These are phyloP conservation scores for Agriotes lineatus DNA, from an alignment of 2,888 invertebrate genomes.

Conservation along the genomic window DNA sequence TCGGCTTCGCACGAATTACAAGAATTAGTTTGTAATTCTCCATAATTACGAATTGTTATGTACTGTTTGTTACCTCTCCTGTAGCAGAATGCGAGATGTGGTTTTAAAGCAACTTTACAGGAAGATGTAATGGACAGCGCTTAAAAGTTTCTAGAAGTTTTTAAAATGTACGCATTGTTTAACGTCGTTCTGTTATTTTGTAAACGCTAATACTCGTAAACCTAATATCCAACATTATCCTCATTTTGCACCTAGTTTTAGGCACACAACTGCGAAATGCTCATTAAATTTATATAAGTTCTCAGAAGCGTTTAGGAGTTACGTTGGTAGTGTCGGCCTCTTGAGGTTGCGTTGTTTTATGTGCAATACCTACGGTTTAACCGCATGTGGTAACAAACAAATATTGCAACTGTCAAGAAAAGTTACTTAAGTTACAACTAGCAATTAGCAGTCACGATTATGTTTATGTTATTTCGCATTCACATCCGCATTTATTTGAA, in stretches of 20 bases:
- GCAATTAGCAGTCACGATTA: slow-evolving; percentile 19
- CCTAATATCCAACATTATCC: slow-evolving; percentile 4
- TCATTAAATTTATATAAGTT: slow-evolving; percentile 27
- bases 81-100: background rate
- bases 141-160: background rate
- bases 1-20: no score
- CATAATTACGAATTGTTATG: no score
- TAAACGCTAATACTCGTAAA: slow-evolving; percentile 25
- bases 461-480: slow-evolving; percentile 63
- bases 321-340: background rate
- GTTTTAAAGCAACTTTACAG: background rate
- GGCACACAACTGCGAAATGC: slow-evolving; percentile 22
- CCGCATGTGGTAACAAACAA: background rate
- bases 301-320: background rate
- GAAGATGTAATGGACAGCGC: background rate
- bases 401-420: slow-evolving; percentile 13
- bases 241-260: slow-evolving; percentile 27
- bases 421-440: slow-evolving; percentile 36
- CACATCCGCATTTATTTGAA: slow-evolving; percentile 75
- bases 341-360: slow-evolving; percentile 9
- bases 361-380: slow-evolving; percentile 26
- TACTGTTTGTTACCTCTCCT: background rate
- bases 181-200: slow-evolving; percentile 7
- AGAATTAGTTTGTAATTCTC: no score
- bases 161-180: slow-evolving; percentile 2